A percentile compares a stretch with the other conserved stretches of the same genome.
These are phyloP conservation scores for Penaeus monodon DNA, from an alignment of 2,888 invertebrate genomes.

Conservation along the genomic window DNA sequence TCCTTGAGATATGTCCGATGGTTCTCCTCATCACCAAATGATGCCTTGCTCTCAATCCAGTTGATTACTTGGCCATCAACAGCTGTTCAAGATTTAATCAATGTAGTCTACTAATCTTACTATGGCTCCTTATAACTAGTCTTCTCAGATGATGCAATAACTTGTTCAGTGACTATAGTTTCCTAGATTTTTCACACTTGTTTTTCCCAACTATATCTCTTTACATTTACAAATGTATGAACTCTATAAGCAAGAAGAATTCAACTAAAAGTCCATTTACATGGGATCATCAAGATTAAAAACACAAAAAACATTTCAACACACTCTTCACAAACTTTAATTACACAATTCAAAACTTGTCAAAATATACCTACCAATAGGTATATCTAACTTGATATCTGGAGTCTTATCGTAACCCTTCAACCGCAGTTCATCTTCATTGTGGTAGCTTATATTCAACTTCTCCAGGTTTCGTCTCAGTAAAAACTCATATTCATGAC, in stretches of 20 bases:
- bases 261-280: no score
- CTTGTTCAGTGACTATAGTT: no score
- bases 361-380: slow-evolving; percentile 74
- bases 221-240: no score
- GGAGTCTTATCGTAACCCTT: slow-evolving; percentile 95
- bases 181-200: no score
- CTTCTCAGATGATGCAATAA: no score
- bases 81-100: slow-evolving; percentile 70
- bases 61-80: slow-evolving; percentile 87
- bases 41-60: slow-evolving; percentile 97
- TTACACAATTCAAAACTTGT: no score
- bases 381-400: slow-evolving; percentile 90
- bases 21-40: slow-evolving; percentile 88
- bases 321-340: neutral
- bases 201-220: no score
- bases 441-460: slow-evolving; percentile 77
- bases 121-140: no score
- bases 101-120: neutral
- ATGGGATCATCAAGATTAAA: no score
- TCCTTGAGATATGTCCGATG: slow-evolving; percentile 86
- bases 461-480: slow-evolving; percentile 77
- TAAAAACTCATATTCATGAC: slow-evolving; percentile 87
- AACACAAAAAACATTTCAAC: no score
- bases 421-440: slow-evolving; percentile 84
- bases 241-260: no score